phyloP scores from a whole-genome alignment of 53 echinoderm and acorn worm genomes.

The Paracentrotus lividus region DNA sequence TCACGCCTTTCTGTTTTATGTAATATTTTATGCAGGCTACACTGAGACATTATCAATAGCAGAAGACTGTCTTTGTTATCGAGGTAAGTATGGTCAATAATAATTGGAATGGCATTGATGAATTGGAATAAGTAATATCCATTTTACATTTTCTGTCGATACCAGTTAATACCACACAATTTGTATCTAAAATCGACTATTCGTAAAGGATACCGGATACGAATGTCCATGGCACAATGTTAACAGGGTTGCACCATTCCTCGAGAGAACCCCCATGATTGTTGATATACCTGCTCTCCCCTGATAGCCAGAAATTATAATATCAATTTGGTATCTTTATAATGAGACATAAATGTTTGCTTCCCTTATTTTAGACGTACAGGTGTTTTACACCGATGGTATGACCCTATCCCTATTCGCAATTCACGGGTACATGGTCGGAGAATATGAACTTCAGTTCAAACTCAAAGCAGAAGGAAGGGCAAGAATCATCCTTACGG shows the following conservation, averaged over 20 bases:
- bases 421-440: not conserved
- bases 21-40: not conserved
- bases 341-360: not conserved
- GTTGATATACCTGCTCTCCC: too few relatives aligned
- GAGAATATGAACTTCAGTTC: conserved; percentile 46
- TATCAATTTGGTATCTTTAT: too few relatives aligned
- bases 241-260: too few relatives aligned
- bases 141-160: not conserved
- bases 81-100: not conserved
- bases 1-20: not conserved
- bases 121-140: not conserved
- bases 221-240: too few relatives aligned
- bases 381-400: conserved; percentile 59
- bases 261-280: too few relatives aligned
- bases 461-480: conserved; percentile 30
- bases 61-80: conserved; percentile 7
- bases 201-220: too few relatives aligned
- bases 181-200: not conserved
- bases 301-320: too few relatives aligned
- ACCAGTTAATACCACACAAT: not conserved
- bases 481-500: conserved; percentile 26
- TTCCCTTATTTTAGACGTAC: conserved; percentile 14
- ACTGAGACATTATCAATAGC: not conserved
- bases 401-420: conserved; percentile 5
- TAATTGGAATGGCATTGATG: not conserved